Evolutionary conservation across 2,888 invertebrate genomes (phyloP).

Genomic region (Melanotus villosus): DNA sequence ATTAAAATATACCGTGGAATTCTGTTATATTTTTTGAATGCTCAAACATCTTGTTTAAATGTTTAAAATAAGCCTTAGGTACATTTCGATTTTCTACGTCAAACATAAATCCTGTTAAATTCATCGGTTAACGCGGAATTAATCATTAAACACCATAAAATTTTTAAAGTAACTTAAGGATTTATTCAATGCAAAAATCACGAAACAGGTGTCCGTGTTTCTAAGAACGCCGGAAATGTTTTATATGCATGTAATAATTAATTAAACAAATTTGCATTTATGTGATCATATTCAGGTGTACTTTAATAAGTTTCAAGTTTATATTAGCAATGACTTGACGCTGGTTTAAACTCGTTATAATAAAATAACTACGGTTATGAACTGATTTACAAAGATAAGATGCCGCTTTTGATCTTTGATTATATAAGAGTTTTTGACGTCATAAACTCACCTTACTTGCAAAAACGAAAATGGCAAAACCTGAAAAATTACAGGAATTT

Average conservation of each 20-base stretch:
- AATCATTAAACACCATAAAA: too few species aligned
- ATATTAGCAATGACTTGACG: background rate
- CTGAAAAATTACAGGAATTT: too few species aligned
- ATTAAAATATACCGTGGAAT: slow-evolving; percentile 36
- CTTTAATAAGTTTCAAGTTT: background rate
- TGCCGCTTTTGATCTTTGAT: background rate
- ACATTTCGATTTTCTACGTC: background rate
- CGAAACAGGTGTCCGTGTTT: background rate
- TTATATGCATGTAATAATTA: slow-evolving; percentile 17
- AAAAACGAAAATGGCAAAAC: background rate
- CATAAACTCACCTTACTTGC: background rate
- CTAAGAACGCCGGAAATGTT: slow-evolving; percentile 8
- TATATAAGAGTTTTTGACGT: background rate
- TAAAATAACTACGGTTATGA: background rate
- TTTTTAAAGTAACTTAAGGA: too few species aligned
- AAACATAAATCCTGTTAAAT: too few species aligned
- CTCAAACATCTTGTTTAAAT: background rate
- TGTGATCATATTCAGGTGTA: slow-evolving; percentile 7
- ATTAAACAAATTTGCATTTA: slow-evolving; percentile 21
- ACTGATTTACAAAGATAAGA: background rate
- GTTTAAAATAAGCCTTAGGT: background rate
- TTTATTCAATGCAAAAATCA: too few species aligned
- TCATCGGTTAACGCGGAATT: too few species aligned
- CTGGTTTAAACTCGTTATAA: background rate
- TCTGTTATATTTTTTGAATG: slow-evolving; percentile 19